Evolutionary conservation across 2,888 invertebrate genomes (phyloP), one percentile per base, ranked within the genome.

Genomic region (Sylvicola fuscatus): DNA sequence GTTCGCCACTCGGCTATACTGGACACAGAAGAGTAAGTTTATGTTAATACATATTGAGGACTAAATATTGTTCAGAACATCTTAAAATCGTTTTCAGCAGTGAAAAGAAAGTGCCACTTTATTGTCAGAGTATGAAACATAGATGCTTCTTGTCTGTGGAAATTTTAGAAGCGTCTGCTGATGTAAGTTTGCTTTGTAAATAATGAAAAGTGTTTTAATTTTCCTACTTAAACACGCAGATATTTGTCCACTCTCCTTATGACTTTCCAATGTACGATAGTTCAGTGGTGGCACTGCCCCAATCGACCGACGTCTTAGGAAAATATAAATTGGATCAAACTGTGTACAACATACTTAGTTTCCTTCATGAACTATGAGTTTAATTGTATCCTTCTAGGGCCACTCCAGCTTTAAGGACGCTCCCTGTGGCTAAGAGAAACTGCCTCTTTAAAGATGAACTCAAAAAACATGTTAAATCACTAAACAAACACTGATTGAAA

Each of bases 361-460:
- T n/a, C n/a, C n/a, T n/a, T n/a, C n/a, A n/a, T n/a, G n/a, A n/a
- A n/a, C n/a, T n/a, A n/a, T n/a, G n/a, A n/a, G n/a, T n/a, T n/a
- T n/a, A n/a, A n/a, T n/a, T n/a, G n/a, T n/a, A n/a, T n/a, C 21
- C 5, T 6, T 21, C 21, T 21, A 21, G 21, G 4, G 4, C 21
- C 4, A 21, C 21, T 21, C 5, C 21, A 6, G 21, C 21, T 8
- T 21, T 65, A 15, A 47, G 57, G 10, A 50, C 54, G 16, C 46
- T 67, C 3, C 48, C 49, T 3, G 56, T 62, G 1, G 43, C 51
- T 2, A 66, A 66, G 44, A 51, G 67, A 39, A 58, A 59, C 36
- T 67, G 67, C 41, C 54, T 65, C 3, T 68, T 66, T 43, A 53
- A 59, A 41, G 57, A 66, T 41, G 66, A 66, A 48, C 59, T 6